These are phyloP conservation scores for Eurytoma adleriae DNA, from an alignment of 2,888 invertebrate genomes.

Conservation along the genomic window DNA sequence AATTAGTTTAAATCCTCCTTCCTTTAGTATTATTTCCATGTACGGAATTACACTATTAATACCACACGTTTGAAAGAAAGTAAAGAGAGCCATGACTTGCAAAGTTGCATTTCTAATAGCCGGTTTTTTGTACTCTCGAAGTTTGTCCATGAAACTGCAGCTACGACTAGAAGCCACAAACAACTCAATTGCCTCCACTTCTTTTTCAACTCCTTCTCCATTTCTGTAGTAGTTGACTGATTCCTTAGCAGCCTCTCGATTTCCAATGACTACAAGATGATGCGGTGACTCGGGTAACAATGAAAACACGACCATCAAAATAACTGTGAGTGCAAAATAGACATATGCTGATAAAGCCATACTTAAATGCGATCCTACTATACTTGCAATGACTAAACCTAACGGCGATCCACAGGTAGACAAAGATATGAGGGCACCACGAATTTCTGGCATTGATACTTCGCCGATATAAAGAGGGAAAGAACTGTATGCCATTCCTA, in stretches of 20 bases:
- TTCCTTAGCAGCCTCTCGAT: constrained; percentile 26
- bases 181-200: constrained; percentile 39
- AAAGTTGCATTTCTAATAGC: constrained; percentile 60
- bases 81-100: constrained; percentile 62
- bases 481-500: constrained; percentile 64
- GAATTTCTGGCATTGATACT: constrained; percentile 64
- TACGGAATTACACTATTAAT: constrained; percentile 66
- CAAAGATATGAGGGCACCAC: constrained; percentile 67
- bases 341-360: constrained; percentile 64
- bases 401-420: constrained; percentile 65
- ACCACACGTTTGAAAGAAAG: constrained; percentile 68
- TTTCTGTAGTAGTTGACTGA: constrained; percentile 49
- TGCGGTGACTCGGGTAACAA: constrained; percentile 70
- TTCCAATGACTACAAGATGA: constrained; percentile 50
- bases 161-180: constrained; percentile 5
- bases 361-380: constrained; percentile 65
- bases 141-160: constrained; percentile 13
- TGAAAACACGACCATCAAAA: constrained; percentile 63
- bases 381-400: constrained; percentile 65
- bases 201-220: constrained; percentile 37
- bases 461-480: constrained; percentile 68
- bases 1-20: constrained; percentile 62
- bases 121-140: constrained; percentile 28
- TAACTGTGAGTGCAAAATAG: constrained; percentile 61
- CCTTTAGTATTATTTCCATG: constrained; percentile 69